Evolutionary conservation across 2,113 vertebrate species (phyloP).

Genomic region (Odocoileus virginianus): DNA sequence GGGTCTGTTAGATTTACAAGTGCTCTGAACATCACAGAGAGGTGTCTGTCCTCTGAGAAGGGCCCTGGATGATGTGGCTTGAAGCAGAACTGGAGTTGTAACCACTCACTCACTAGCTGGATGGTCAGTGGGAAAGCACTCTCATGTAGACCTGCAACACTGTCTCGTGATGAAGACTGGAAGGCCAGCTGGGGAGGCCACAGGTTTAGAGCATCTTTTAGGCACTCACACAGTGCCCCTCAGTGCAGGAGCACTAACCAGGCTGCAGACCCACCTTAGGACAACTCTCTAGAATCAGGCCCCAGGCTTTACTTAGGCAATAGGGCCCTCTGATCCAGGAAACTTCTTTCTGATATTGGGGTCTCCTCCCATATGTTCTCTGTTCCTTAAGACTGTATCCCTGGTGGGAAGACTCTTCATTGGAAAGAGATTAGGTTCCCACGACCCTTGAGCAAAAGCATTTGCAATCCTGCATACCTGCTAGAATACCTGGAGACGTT

Average conservation of each 20-base stretch:
- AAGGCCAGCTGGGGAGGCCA: background rate
- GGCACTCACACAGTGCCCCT: background rate
- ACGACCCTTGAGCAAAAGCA: background rate
- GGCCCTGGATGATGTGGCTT: background rate
- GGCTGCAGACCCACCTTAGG: background rate
- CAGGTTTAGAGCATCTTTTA: background rate
- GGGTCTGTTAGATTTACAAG: background rate
- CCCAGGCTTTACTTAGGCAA: background rate
- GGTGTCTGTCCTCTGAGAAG: background rate
- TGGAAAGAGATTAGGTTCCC: background rate
- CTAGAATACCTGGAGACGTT: background rate
- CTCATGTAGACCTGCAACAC: background rate
- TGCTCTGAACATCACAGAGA: background rate
- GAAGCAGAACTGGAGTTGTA: background rate
- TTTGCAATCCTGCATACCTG: background rate
- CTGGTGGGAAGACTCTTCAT: background rate
- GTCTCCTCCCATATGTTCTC: background rate
- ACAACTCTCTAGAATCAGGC: background rate
- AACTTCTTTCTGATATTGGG: background rate
- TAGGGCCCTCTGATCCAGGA: background rate
- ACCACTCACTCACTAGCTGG: background rate
- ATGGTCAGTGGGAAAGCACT: background rate
- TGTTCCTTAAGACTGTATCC: background rate
- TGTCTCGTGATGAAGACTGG: background rate
- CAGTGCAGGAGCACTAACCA: background rate